Percentiles rank a stretch among this genome's conserved stretches.
Conservation (phyloP, 2,888 invertebrate genomes). For the Acrobasis consociella region DNA sequence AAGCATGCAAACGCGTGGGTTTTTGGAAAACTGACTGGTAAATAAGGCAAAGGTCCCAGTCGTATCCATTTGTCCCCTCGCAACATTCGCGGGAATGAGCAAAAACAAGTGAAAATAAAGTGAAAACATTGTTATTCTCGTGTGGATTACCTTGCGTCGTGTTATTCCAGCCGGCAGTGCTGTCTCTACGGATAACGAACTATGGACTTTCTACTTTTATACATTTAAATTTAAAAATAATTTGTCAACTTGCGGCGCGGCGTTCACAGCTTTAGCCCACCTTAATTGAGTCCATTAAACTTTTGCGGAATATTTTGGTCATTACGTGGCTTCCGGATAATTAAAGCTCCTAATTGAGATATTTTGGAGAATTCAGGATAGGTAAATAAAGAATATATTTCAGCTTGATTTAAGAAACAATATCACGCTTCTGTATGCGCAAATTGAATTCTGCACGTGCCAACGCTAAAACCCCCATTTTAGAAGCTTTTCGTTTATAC, state of each 20-base stretch:
- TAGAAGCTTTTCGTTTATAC: too few relatives aligned
- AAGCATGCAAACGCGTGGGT: conserved; percentile 36
- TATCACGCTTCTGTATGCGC: too few relatives aligned
- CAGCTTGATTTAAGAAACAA: too few relatives aligned
- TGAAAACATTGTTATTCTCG: conserved; percentile 75
- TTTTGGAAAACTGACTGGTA: conserved; percentile 55
- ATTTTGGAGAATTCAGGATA: conserved; percentile 14
- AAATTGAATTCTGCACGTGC: too few relatives aligned
- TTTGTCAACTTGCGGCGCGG: conserved; percentile 43
- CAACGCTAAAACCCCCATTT: too few relatives aligned
- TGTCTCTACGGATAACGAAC: conserved; percentile 55
- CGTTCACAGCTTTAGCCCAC: conserved; percentile 34
- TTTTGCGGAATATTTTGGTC: conserved; percentile 36
- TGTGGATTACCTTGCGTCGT: conserved; percentile 67
- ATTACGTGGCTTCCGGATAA: conserved; percentile 15
- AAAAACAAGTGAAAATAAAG: conserved; percentile 75
- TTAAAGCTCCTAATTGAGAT: conserved; percentile 20
- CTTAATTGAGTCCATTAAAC: conserved; percentile 58
- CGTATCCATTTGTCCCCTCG: conserved; percentile 61
- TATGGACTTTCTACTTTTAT: conserved; percentile 51
- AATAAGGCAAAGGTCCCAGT: conserved; percentile 63
- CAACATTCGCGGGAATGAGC: conserved; percentile 66
- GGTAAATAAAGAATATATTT: background rate
- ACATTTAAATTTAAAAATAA: conserved; percentile 58
- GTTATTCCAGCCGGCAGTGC: conserved; percentile 51